These are phyloP conservation scores for Julus scandinavius DNA, from an alignment of 2,888 invertebrate species.

Conservation along the genomic window DNA sequence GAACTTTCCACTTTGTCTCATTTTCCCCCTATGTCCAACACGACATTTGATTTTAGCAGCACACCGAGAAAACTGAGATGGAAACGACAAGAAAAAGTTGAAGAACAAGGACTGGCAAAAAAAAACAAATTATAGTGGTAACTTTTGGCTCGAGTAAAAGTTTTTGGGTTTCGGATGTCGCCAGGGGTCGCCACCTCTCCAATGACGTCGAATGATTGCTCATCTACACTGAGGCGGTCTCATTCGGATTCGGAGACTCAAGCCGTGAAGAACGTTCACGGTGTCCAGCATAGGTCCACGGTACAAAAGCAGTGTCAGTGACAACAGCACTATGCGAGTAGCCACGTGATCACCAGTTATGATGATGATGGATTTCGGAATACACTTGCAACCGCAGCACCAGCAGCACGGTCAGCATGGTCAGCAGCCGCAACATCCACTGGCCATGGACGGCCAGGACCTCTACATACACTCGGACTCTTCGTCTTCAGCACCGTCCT, in stretches of 20 bases:
- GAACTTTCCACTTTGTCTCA: not conserved
- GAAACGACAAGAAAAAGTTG: too few relatives aligned
- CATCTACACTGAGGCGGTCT: not conserved
- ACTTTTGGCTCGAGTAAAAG: not conserved
- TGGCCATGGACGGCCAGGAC: not conserved
- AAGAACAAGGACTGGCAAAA: not conserved
- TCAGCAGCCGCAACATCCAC: not conserved
- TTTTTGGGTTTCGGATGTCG: conserved; percentile 24
- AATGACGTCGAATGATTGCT: not conserved
- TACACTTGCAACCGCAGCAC: not conserved
- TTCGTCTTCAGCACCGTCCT: not conserved
- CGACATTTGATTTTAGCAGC: too few relatives aligned
- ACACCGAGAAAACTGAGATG: too few relatives aligned
- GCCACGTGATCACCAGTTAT: not conserved
- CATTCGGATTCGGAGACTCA: not conserved
- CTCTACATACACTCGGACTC: conserved; percentile 1
- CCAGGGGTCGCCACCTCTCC: not conserved
- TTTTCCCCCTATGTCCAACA: not conserved
- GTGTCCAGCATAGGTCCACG: not conserved
- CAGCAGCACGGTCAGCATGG: conserved; percentile 3
- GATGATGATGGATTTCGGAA: conserved; percentile 25
- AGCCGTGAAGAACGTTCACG: not conserved
- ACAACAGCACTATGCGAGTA: not conserved
- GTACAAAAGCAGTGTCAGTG: not conserved
- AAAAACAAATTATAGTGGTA: not conserved